Evolutionary conservation across 2,113 vertebrate species (phyloP), one percentile per base, ranked within the genome.

Genomic region (Apistogramma diplotaenia): DNA sequence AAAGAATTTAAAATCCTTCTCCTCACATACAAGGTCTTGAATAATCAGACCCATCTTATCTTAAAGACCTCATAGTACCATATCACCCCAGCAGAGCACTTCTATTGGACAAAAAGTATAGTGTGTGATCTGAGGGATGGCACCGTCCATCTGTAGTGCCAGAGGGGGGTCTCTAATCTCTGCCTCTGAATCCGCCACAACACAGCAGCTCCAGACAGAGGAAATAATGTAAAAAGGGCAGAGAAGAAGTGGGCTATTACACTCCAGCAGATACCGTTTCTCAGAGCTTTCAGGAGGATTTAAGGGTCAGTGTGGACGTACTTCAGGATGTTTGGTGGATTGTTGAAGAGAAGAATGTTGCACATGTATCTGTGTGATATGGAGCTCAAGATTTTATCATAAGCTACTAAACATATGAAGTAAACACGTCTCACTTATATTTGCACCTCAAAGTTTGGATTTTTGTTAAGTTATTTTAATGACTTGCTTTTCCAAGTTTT

Each of bases 141-240:
- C 82, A 81, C 78, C 53, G 79, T 91, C 91, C 91, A 91, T 93
- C 93, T 94, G 92, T 89, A 60, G 49, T 54, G 72, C 61, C 82
- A 74, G 83, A 71, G 85, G 86, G 92, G 89, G 89, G 84, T 84
- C 83, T 88, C 84, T 92, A 93, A 93, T 93, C 93, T 89, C 51
- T 76, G 73, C 75, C 80, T 83, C 83, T 82, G 77, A 87, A 74
- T 9, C 57, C 80, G 54, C 77, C 51, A 13, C 12, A 0, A 53
- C 46, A 37, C 78, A 75, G 72, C 59, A 76, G 60, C 54, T 56
- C 61, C 67, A 51, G 56, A 78, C 77, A 77, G 70, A 78, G 61
- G 61, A 84, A 70, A 76, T 76, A 73, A 57, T 83, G 85, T 88
- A 86, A 84, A 84, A 78, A 21, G 56, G 59, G 67, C 56, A 61